Evolutionary conservation across 2,888 invertebrate genomes (phyloP).

Genomic region (Aproaerema taeniolella): DNA sequence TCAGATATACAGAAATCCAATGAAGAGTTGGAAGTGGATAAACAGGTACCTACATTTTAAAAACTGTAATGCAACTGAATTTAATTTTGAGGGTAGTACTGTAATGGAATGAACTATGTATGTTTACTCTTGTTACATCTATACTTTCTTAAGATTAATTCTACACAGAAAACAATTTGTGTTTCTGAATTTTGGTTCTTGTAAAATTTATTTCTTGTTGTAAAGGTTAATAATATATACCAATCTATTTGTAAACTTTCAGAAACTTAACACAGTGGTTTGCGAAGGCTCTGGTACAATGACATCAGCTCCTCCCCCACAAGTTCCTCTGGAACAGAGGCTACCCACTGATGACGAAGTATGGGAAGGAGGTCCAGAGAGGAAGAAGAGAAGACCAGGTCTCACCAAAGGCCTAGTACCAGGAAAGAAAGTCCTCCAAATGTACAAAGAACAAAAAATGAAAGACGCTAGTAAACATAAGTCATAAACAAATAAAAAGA

Average conservation of each 20-base stretch:
- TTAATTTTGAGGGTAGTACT: no score
- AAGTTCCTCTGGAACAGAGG: slow-evolving; percentile 35
- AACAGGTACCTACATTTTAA: slow-evolving; percentile 48
- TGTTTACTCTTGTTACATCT: not conserved
- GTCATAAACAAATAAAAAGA: not conserved
- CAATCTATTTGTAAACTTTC: no score
- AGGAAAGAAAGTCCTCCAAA: slow-evolving; percentile 90
- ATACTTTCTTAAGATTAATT: not conserved
- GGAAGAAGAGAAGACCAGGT: slow-evolving; percentile 85
- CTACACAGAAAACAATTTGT: not conserved
- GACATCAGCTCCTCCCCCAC: slow-evolving; percentile 49
- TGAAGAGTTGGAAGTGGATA: slow-evolving; percentile 77
- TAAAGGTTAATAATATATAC: not conserved
- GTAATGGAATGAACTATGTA: no score
- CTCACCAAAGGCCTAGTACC: slow-evolving; percentile 86
- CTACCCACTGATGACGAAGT: slow-evolving; percentile 54
- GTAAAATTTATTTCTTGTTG: not conserved
- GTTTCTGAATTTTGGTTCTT: not conserved
- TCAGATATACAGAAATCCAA: slow-evolving; percentile 85
- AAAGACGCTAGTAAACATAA: slow-evolving; percentile 43
- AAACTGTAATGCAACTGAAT: no score
- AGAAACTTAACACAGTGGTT: slow-evolving; percentile 61
- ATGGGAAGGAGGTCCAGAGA: slow-evolving; percentile 71
- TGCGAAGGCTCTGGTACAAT: slow-evolving; percentile 61
- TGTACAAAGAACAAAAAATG: slow-evolving; percentile 82